Base-by-base conservation (phyloP, 2,797 vertebrate genomes). In the Leucoraja ocellata region DNA sequence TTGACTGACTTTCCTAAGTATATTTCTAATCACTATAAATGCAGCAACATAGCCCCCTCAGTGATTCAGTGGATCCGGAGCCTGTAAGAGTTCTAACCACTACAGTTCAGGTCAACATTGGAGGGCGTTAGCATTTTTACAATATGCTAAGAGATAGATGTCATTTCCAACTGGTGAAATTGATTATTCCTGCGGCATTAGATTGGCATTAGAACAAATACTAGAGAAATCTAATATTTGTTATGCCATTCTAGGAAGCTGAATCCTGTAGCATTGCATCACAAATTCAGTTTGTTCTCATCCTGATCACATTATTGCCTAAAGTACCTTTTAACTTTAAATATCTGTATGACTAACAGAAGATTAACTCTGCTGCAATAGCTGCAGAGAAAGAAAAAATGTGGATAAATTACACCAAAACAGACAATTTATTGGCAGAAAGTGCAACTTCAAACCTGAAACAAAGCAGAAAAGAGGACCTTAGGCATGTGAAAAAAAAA, bases 371-470 rank as follows among this genome's bases (percentile, higher is more conserved):
- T 92, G 23, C 65, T 76, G 54, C 58, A 61, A 9, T 61, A 61
- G 54, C 54, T 63, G 81, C n/a, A 88, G 84, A 88, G 84, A 63
- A 68, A 88, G 46, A 58, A 92, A 74, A 28, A 46, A 28, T 46
- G 54, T 91, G 71, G 23, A 76, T 76, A n/a, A 74, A 76, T 10
- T 92, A 71, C 90, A 73, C 39, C 36, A 92, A 74, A 91, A 91
- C 10, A 91, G 36, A 61, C 54, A 91, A 58, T 92, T 71, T 73
- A 39, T 91, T n/a, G 54, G 71, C 71, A 74, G 71, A 76, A 92
- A 92, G 39, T 91, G 68, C 65, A 76, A 74, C 90, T 28, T 74
- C 71, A 92, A 92, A 92, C 90, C 90, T 92, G 90, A 92, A 91
- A 91, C 71, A 91, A 91, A 91, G 90, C 68, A 92, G 90, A 74